These are phyloP conservation scores for Proales similis DNA, from an alignment of 1,140 invertebrate species.

Conservation along the genomic window DNA sequence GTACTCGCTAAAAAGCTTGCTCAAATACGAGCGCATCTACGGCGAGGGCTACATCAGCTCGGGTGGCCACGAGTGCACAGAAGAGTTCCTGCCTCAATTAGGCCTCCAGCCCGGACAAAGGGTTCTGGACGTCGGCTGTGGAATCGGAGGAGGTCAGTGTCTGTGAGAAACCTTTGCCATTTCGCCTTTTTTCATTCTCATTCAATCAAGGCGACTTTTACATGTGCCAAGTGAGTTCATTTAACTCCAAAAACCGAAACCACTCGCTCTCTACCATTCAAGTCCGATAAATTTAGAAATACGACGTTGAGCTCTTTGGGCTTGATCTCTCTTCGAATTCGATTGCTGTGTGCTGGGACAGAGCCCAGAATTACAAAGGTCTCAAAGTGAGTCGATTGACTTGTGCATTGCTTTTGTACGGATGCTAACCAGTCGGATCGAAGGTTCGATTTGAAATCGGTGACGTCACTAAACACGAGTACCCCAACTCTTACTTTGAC, in stretches of 20 bases:
- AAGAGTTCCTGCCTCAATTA: constrained; percentile 12
- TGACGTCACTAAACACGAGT: constrained; percentile 30
- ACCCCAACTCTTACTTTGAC: neutral
- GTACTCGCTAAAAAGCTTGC: constrained; percentile 58
- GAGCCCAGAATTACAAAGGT: constrained; percentile 45
- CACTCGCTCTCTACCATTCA: neutral
- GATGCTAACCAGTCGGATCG: neutral
- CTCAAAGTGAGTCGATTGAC: constrained; percentile 30
- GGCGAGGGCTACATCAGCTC: constrained; percentile 60
- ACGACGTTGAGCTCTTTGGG: constrained; percentile 57
- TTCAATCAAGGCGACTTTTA: constrained; percentile 19
- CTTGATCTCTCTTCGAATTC: constrained; percentile 61
- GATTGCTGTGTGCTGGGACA: constrained; percentile 57
- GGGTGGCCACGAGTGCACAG: constrained; percentile 49
- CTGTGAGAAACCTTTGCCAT: neutral
- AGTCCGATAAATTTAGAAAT: constrained; percentile 41
- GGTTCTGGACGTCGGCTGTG: constrained; percentile 60
- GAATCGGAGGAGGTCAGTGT: constrained; percentile 58
- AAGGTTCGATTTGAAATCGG: constrained; percentile 36
- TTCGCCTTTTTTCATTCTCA: neutral
- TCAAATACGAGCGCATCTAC: constrained; percentile 61
- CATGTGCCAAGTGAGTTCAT: constrained; percentile 33
- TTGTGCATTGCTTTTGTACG: neutral
- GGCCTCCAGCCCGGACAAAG: constrained; percentile 41
- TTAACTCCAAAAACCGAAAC: neutral